Conservation (phyloP, 2,888 invertebrate genomes). For the Mythimna pallens region DNA sequence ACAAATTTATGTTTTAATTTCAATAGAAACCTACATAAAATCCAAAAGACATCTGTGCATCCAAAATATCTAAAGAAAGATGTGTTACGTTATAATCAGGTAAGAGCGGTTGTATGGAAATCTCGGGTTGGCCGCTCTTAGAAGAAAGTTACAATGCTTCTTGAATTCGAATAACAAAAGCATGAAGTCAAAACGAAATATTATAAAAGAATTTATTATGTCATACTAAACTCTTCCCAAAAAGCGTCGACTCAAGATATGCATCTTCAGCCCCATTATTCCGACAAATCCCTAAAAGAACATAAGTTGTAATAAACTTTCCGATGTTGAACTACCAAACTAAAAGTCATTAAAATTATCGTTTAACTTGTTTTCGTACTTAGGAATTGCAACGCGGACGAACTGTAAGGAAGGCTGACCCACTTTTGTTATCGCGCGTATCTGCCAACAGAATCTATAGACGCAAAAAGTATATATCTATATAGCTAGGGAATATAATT, state of each 20-base stretch:
- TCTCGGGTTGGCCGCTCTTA: too few relatives aligned
- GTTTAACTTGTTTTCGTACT: slow-evolving; percentile 66
- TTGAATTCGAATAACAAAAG: background rate
- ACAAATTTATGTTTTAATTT: too few relatives aligned
- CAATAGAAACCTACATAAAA: too few relatives aligned
- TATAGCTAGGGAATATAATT: slow-evolving; percentile 42
- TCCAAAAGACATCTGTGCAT: too few relatives aligned
- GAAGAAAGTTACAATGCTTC: background rate
- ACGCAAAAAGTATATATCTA: slow-evolving; percentile 46
- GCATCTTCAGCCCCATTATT: slow-evolving; percentile 46
- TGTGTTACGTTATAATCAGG: too few relatives aligned
- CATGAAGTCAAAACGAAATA: background rate
- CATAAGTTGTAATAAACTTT: slow-evolving; percentile 57
- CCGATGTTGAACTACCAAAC: slow-evolving; percentile 59
- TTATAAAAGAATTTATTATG: background rate
- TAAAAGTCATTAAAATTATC: slow-evolving; percentile 77
- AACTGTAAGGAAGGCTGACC: slow-evolving; percentile 64
- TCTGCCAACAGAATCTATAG: slow-evolving; percentile 52
- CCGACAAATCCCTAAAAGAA: slow-evolving; percentile 57
- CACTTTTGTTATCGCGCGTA: slow-evolving; percentile 64
- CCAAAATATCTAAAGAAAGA: too few relatives aligned
- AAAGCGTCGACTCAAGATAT: slow-evolving; percentile 43
- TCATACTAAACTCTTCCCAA: background rate
- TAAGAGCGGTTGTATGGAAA: too few relatives aligned
- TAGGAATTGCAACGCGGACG: slow-evolving; percentile 52